Base-by-base conservation (phyloP, 2,888 invertebrate species). In the Rhabditoides inermis region DNA sequence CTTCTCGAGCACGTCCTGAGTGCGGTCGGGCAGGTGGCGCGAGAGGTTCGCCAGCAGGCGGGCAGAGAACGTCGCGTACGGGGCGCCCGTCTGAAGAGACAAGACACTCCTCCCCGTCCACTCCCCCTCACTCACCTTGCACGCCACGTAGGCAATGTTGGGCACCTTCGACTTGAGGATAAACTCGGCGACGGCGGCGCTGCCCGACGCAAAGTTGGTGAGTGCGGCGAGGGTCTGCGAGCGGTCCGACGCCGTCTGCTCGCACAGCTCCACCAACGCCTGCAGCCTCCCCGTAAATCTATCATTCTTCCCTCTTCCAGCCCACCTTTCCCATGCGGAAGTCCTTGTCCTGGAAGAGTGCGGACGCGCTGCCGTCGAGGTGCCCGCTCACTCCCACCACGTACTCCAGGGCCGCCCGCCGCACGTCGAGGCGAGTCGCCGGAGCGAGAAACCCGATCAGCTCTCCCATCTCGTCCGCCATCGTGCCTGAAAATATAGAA, bases 191-290 rank as follows among this genome's bases (percentile, higher is more conserved):
- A 55, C 59, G 32, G 60, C 61, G 23, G 57, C 48, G 2, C 63
- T 63, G 27, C 63, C 58, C 3, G 67, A 65, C 5, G 60, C 53
- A 55, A 59, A 67, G 46, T 67, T 67, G n/a, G 63, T 63, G 45
- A 67, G 51, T 5, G 61, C 64, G 3, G 67, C 60, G 20, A 65
- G 37, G 20, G 60, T 61, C 20, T 58, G 61, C 2, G 58, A 53
- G 4, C 65, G 56, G 39, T 67, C 67, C 20, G 67, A 57, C 3
- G 57, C 42, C 22, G 67, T 61, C 35, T 51, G 56, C 32, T 59
- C 61, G 42, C 60, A 61, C 42, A 67, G 51, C 2, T 52, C 23
- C 36, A 61, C 61, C 5, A 67, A 36, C 7, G 67, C 67, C 61
- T 61, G 44, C n/a, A 53, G 39, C 15, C 10, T 30, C 30, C 20